phyloP scores from a whole-genome alignment of 1,140 invertebrate genomes.

The Scaptodrosophila lebanonensis region DNA sequence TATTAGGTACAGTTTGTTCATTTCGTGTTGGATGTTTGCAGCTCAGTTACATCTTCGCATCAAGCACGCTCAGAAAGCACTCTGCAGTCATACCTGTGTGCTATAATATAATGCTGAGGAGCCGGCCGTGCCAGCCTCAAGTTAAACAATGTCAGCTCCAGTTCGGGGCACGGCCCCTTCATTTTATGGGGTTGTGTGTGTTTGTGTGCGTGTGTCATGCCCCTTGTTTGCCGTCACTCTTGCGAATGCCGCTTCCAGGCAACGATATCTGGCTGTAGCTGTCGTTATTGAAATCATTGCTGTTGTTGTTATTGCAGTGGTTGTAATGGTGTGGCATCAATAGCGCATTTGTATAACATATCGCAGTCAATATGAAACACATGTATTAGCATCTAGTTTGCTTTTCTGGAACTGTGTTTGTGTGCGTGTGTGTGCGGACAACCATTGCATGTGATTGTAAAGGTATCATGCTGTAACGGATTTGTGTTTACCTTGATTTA shows the following conservation, averaged over 20 bases:
- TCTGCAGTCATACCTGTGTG: no score
- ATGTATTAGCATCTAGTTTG: conserved; percentile 66
- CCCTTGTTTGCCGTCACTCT: conserved; percentile 32
- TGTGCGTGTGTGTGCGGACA: conserved; percentile 5
- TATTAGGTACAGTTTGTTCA: no score
- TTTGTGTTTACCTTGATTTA: conserved; percentile 73
- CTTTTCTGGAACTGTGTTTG: conserved; percentile 4
- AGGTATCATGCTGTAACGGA: conserved; percentile 68
- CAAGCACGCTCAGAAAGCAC: no score
- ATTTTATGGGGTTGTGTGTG: conserved; percentile 14
- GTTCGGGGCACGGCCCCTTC: conserved; percentile 11
- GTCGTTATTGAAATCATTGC: conserved; percentile 4
- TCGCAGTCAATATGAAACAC: conserved; percentile 64
- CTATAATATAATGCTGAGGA: neutral
- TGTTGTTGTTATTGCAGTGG: conserved; percentile 14
- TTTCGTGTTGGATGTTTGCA: neutral
- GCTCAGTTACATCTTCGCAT: neutral
- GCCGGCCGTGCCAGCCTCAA: conserved; percentile 9
- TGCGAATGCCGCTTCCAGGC: conserved; percentile 18
- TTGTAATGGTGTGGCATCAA: conserved; percentile 56
- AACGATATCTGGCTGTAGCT: neutral
- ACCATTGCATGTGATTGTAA: conserved; percentile 65
- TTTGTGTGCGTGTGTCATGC: conserved; percentile 5
- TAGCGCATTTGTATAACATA: conserved; percentile 73
- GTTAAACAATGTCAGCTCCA: conserved; percentile 32